Conservation (phyloP, 2,113 vertebrate genomes). For the Nicator chloris region DNA sequence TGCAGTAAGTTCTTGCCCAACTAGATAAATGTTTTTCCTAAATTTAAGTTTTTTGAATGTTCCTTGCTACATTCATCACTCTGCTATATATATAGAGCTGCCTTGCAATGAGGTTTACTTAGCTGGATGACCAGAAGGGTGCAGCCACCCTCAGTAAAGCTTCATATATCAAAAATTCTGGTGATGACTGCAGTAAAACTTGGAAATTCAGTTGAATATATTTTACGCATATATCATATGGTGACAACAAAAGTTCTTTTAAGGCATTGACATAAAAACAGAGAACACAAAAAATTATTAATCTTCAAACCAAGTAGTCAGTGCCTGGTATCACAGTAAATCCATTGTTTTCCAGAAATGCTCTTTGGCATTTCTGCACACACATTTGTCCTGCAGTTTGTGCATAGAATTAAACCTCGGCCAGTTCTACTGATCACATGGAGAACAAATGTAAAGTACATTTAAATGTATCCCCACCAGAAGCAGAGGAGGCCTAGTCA, state of each 20-base stretch:
- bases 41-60: not conserved
- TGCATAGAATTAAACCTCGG: not conserved
- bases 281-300: not conserved
- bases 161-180: not conserved
- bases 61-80: not conserved
- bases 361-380: not conserved
- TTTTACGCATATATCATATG: not conserved
- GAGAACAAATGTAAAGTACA: not conserved
- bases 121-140: not conserved
- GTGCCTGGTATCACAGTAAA: not conserved
- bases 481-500: not conserved
- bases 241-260: not conserved
- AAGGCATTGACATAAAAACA: not conserved
- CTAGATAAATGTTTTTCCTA: not conserved
- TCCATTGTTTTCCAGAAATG: not conserved
- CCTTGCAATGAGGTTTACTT: not conserved
- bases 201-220: not conserved
- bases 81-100: not conserved
- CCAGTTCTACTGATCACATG: not conserved
- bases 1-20: not conserved
- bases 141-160: not conserved
- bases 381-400: not conserved
- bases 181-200: not conserved
- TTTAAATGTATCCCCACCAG: rapidly evolving
- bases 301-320: not conserved